These are phyloP conservation scores for Callimorpha dominula DNA, from an alignment of 2,888 invertebrate species.

Conservation along the genomic window DNA sequence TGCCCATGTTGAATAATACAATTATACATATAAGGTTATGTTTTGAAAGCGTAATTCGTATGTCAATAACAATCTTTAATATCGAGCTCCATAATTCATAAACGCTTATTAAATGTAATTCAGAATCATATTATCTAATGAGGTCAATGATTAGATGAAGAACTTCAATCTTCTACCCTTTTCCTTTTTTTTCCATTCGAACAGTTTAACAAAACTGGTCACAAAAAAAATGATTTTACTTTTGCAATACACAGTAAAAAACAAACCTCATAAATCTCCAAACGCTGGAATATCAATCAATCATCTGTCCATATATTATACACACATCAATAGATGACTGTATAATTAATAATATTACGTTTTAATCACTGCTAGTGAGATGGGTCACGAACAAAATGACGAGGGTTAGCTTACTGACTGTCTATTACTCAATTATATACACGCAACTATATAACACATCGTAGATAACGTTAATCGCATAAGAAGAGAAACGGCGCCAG, in stretches of 20 bases:
- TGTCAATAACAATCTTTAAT: too few relatives aligned
- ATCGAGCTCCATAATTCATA: too few relatives aligned
- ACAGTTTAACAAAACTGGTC: not conserved
- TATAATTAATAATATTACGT: conserved; percentile 9
- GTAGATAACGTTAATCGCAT: conserved; percentile 11
- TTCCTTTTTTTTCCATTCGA: not conserved
- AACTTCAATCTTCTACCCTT: too few relatives aligned
- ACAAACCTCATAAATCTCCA: not conserved
- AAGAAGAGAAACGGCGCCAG: conserved; percentile 10
- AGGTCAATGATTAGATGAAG: too few relatives aligned
- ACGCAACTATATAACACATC: not conserved
- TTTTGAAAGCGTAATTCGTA: too few relatives aligned
- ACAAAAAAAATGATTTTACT: not conserved
- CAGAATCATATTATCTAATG: too few relatives aligned
- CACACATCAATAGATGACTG: not conserved
- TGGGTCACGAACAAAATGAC: conserved; percentile 8
- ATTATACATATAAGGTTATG: too few relatives aligned
- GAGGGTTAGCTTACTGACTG: conserved; percentile 4
- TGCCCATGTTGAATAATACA: too few relatives aligned
- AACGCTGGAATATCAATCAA: conserved; percentile 3
- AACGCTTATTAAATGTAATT: too few relatives aligned
- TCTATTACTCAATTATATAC: conserved; percentile 3
- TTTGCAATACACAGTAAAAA: not conserved
- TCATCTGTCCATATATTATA: not conserved
- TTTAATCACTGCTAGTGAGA: conserved; percentile 4